A percentile compares a stretch with the other conserved stretches of the same genome.
Conservation (phyloP, 1,140 invertebrate genomes). For the Lepidotrigona ventralis region DNA sequence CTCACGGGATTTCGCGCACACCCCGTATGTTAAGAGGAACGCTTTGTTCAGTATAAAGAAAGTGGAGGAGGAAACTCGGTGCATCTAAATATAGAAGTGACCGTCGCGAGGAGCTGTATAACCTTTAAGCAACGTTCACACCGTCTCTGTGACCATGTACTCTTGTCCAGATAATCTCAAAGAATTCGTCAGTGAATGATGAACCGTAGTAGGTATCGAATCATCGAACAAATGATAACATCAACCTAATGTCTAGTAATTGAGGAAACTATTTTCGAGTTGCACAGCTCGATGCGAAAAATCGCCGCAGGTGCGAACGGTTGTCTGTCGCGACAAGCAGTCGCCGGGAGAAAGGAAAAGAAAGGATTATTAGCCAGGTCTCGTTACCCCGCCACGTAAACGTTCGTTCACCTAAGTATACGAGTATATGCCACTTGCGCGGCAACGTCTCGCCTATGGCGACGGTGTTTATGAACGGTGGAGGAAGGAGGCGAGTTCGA, state of each 20-base stretch:
- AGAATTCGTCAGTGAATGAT: background rate
- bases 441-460: conserved; percentile 20
- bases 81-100: conserved; percentile 80
- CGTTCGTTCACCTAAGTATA: conserved; percentile 61
- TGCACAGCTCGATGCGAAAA: background rate
- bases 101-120: conserved; percentile 72
- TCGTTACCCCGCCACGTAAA: conserved; percentile 43
- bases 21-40: conserved; percentile 69
- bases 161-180: background rate
- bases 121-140: conserved; percentile 70
- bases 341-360: conserved; percentile 2
- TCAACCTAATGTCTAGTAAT: background rate
- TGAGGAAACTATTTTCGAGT: background rate
- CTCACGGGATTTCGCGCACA: conserved; percentile 60
- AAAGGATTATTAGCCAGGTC: conserved; percentile 55
- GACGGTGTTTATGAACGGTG: conserved; percentile 47
- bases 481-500: conserved; percentile 33
- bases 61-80: conserved; percentile 76
- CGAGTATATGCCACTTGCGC: conserved; percentile 1
- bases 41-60: conserved; percentile 77
- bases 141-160: conserved; percentile 3
- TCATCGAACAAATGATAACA: background rate
- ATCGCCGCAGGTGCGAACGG: background rate
- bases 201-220: background rate
- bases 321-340: background rate